Conservation (phyloP, 2,113 vertebrate genomes). For the Rhinopomastus cyanomelas region DNA sequence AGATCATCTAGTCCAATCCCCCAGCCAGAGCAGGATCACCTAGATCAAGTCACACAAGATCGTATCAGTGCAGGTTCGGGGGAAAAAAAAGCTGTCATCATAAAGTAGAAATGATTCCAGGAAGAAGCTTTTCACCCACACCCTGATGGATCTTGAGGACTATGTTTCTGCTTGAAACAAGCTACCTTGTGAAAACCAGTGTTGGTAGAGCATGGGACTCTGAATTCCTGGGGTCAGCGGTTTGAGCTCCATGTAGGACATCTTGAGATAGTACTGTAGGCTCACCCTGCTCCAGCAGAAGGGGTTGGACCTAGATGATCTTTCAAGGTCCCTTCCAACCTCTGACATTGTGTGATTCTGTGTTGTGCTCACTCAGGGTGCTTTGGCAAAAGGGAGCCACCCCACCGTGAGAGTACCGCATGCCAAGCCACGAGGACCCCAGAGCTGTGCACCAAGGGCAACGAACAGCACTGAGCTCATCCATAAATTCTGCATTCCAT, state of each 20-base stretch:
- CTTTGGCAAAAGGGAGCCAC: not conserved
- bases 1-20: no score
- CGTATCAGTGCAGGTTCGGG: not conserved
- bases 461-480: not conserved
- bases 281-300: no score
- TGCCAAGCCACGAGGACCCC: not conserved
- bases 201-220: no score
- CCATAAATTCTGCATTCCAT: conserved; percentile 49
- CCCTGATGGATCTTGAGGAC: not conserved
- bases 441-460: not conserved
- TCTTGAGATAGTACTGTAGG: no score
- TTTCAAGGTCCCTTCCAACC: no score
- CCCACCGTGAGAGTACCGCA: not conserved
- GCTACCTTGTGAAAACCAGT: not conserved
- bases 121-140: not conserved
- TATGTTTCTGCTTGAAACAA: not conserved
- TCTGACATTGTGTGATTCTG: no score
- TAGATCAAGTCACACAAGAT: no score
- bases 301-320: no score
- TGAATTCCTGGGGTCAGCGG: no score
- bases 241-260: no score
- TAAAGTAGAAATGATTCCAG: not conserved
- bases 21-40: no score
- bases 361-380: not conserved
- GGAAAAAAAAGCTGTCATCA: not conserved